Percentiles rank a stretch among this genome's conserved stretches.
These are phyloP conservation scores for Drosophila silvestris DNA, from an alignment of 2,888 invertebrate species.

Conservation along the genomic window DNA sequence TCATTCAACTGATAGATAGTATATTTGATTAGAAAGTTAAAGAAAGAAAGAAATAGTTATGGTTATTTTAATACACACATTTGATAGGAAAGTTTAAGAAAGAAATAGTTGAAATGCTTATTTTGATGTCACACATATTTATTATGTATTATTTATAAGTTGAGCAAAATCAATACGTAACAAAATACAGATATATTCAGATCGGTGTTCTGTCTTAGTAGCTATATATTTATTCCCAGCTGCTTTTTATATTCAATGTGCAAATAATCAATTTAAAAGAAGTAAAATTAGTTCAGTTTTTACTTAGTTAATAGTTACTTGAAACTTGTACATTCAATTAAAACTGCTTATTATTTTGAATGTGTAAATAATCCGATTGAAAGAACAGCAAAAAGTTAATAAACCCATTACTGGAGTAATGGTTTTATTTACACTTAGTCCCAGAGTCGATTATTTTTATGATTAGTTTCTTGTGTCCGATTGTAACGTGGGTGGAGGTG, in stretches of 20 bases:
- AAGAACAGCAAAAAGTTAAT: neutral
- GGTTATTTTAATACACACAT: neutral
- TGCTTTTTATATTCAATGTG: constrained; percentile 13
- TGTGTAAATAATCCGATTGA: neutral
- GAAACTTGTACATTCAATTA: neutral
- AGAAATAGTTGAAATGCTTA: neutral
- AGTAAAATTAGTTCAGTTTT: neutral
- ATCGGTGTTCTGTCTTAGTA: neutral
- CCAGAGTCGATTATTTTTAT: constrained; percentile 45
- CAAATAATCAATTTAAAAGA: constrained; percentile 26
- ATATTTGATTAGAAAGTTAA: neutral
- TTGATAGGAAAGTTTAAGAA: neutral
- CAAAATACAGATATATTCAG: neutral
- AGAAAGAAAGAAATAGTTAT: neutral
- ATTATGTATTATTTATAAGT: neutral
- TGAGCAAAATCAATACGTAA: neutral
- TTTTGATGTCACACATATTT: neutral
- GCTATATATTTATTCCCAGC: neutral
- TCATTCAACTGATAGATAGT: neutral
- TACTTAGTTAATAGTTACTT: neutral
- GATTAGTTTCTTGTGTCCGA: constrained; percentile 14
- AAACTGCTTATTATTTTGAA: neutral
- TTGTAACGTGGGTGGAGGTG: constrained; percentile 72
- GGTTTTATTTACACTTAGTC: neutral
- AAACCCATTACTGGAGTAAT: neutral